Evolutionary conservation across 2,113 vertebrate species (phyloP).

Genomic region (Mellivora capensis): DNA sequence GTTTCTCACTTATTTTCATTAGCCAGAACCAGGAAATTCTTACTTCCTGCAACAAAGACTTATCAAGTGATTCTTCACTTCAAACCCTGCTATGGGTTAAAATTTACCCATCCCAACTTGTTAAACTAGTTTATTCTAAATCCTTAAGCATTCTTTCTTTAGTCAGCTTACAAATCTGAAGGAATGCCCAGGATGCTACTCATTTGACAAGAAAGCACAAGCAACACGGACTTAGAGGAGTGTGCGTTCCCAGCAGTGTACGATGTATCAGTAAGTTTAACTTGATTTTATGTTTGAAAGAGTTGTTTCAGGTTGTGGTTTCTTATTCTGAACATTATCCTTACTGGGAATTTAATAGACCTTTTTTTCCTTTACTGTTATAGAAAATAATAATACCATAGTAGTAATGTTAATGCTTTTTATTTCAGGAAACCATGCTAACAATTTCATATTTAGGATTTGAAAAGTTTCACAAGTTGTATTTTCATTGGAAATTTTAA

Average conservation of each 20-base stretch:
- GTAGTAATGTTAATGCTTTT: not conserved
- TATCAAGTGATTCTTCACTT: slow-evolving; percentile 58
- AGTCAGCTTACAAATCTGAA: slow-evolving; percentile 48
- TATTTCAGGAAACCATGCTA: slow-evolving; percentile 20
- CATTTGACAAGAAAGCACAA: slow-evolving; percentile 43
- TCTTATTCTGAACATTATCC: not conserved
- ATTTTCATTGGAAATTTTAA: not conserved
- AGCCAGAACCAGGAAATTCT: slow-evolving; percentile 64
- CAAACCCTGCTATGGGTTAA: slow-evolving; percentile 49
- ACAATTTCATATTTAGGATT: not conserved
- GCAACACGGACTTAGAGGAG: slow-evolving; percentile 20
- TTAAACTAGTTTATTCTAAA: slow-evolving; percentile 69
- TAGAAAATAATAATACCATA: not conserved
- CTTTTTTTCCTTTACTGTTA: not conserved
- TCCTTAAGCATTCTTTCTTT: slow-evolving; percentile 49
- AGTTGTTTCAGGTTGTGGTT: not conserved
- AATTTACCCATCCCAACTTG: slow-evolving; percentile 61
- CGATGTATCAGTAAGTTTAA: slow-evolving; percentile 72
- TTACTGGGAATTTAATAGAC: not conserved
- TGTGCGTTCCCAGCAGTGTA: not conserved
- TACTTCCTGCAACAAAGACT: slow-evolving; percentile 51
- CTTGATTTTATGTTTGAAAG: slow-evolving; percentile 41
- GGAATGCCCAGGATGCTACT: slow-evolving; percentile 19
- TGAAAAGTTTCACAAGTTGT: not conserved
- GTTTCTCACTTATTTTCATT: slow-evolving; percentile 56